phyloP scores from a whole-genome alignment of 2,888 invertebrate species.

The Leucophenga maculata region DNA sequence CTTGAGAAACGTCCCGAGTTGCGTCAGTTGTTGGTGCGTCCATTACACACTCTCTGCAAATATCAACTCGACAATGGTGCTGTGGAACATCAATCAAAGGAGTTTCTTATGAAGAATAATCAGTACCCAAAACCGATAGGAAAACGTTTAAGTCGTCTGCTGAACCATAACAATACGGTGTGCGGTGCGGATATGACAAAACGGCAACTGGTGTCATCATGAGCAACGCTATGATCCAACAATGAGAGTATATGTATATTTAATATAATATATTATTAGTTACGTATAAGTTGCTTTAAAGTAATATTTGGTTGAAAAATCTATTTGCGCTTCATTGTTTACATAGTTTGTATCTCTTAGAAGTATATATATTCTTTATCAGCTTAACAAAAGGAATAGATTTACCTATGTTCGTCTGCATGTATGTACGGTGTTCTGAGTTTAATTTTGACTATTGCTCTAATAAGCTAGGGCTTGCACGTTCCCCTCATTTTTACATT shows the following conservation, averaged over 20 bases:
- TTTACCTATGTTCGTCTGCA: no score
- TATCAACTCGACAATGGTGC: conserved; percentile 93
- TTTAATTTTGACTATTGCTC: no score
- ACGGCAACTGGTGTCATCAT: no score
- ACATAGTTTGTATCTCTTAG: not conserved
- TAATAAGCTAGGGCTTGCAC: no score
- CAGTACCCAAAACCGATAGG: conserved; percentile 86
- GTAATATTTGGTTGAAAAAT: no score
- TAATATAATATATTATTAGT: not conserved
- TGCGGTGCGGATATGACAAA: conserved; percentile 44
- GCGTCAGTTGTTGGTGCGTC: conserved; percentile 80
- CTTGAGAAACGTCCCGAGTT: conserved; percentile 81
- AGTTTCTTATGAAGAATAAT: conserved; percentile 86
- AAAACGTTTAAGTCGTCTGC: conserved; percentile 79
- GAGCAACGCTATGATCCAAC: no score
- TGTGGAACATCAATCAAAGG: conserved; percentile 93
- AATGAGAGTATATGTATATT: no score
- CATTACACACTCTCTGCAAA: conserved; percentile 86
- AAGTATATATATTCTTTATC: conserved; percentile 22
- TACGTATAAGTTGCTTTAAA: conserved; percentile 2
- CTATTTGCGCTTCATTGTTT: not conserved
- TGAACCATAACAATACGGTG: conserved; percentile 65
- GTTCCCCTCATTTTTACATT: no score
- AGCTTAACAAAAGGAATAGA: no score
- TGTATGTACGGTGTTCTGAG: no score